phyloP scores from a whole-genome alignment of 2,797 vertebrate genomes.

The Channa striata region DNA sequence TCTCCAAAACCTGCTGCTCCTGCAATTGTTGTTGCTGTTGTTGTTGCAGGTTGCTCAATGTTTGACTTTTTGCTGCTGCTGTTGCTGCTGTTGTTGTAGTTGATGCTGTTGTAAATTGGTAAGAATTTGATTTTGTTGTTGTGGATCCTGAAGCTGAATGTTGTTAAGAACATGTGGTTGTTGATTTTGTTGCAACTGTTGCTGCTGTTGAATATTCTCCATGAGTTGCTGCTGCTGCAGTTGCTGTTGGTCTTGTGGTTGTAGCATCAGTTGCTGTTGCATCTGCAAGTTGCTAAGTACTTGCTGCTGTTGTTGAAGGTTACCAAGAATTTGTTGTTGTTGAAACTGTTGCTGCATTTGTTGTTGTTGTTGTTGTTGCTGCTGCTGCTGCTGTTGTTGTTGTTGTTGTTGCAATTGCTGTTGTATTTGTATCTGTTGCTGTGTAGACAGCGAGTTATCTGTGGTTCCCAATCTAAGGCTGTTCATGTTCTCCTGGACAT shows the following conservation, averaged over 20 bases:
- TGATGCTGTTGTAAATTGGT: conserved; percentile 82
- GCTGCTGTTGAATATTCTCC: conserved; percentile 78
- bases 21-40: conserved; percentile 83
- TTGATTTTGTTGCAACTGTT: conserved; percentile 80
- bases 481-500: conserved; percentile 95
- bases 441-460: conserved; percentile 85
- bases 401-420: conserved; percentile 73
- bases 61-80: conserved; percentile 80
- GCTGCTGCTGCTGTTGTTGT: conserved; percentile 67
- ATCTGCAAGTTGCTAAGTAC: conserved; percentile 76
- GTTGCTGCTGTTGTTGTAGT: conserved; percentile 75
- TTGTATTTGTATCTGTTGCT: conserved; percentile 81
- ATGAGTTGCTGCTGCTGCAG: conserved; percentile 71
- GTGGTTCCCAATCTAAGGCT: conserved; percentile 90
- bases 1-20: conserved; percentile 85
- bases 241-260: conserved; percentile 75
- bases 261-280: conserved; percentile 82
- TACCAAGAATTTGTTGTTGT: conserved; percentile 75
- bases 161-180: conserved; percentile 85
- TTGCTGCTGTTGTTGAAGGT: conserved; percentile 79
- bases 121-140: conserved; percentile 83
- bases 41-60: conserved; percentile 77
- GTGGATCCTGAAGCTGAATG: conserved; percentile 83
- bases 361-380: conserved; percentile 67
- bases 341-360: conserved; percentile 70